phyloP scores from a whole-genome alignment of 2,888 invertebrate species.

The Bellardia bayeri region DNA sequence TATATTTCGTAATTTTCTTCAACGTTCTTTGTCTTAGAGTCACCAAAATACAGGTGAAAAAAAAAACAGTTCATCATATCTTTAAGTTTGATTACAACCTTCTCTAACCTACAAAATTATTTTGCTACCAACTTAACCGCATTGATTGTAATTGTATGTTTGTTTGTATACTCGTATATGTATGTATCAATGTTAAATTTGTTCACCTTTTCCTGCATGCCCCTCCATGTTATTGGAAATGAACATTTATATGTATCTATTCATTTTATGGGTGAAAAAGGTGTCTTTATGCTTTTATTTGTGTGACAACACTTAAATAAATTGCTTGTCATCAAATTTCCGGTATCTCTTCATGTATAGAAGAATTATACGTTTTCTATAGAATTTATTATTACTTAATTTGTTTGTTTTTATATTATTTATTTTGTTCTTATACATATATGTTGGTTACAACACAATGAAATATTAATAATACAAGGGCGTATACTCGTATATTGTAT shows the following conservation, averaged over 20 bases:
- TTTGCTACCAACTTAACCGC: not conserved
- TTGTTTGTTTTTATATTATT: conserved; percentile 22
- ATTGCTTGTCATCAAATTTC: conserved; percentile 65
- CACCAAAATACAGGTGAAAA: not conserved
- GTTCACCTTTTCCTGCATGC: conserved; percentile 33
- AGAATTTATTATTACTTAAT: conserved; percentile 32
- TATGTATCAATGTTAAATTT: conserved; percentile 49
- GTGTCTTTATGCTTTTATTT: conserved; percentile 52
- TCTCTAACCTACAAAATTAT: conserved; percentile 26
- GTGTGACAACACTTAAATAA: conserved; percentile 65
- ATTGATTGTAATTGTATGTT: conserved; percentile 8
- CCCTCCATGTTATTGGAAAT: not conserved
- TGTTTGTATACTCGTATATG: too few species aligned
- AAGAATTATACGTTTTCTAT: conserved; percentile 29
- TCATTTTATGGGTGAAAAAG: not conserved
- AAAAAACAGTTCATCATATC: conserved; percentile 45
- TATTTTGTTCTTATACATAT: not conserved
- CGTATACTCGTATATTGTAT: not conserved
- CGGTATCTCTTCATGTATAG: conserved; percentile 42
- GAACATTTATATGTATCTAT: conserved; percentile 31
- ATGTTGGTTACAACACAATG: not conserved
- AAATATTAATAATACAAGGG: conserved; percentile 12
- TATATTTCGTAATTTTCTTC: not conserved
- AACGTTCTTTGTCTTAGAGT: not conserved
- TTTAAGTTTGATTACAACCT: conserved; percentile 55